Conservation (phyloP, 2,888 invertebrate genomes). For the Ctena decussata region DNA sequence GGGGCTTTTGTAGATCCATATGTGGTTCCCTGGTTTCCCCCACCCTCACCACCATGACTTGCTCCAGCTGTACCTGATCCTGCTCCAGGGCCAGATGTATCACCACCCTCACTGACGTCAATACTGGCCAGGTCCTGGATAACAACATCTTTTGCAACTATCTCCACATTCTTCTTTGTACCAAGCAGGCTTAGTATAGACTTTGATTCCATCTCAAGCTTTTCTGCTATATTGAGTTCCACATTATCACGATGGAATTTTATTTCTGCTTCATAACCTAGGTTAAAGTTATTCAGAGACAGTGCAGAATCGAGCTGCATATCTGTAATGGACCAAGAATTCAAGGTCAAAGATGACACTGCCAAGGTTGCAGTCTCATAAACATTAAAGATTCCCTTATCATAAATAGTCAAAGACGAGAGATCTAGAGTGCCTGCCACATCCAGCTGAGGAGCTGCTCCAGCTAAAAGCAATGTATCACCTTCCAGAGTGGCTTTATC, state of each 20-base stretch:
- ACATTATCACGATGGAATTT: neutral
- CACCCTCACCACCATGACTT: conserved; percentile 77
- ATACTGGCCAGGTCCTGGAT: conserved; percentile 55
- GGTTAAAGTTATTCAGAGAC: conserved; percentile 3
- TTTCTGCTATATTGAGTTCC: neutral
- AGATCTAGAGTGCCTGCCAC: conserved; percentile 61
- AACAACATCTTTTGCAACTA: conserved; percentile 31
- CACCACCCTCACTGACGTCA: conserved; percentile 54
- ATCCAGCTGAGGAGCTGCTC: conserved; percentile 50
- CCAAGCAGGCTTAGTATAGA: conserved; percentile 29
- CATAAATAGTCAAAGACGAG: conserved; percentile 52
- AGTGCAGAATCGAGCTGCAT: neutral
- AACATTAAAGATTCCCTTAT: conserved; percentile 54
- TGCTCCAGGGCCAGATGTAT: conserved; percentile 49
- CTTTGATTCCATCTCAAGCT: conserved; percentile 49
- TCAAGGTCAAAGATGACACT: conserved; percentile 38
- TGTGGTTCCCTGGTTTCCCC: conserved; percentile 44
- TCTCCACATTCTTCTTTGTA: conserved; percentile 19
- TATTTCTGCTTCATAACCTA: conserved; percentile 5
- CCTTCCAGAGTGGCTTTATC: conserved; percentile 25
- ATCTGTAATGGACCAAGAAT: conserved; percentile 50
- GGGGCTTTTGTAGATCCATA: conserved; percentile 68
- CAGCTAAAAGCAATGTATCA: conserved; percentile 56
- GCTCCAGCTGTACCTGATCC: conserved; percentile 57
- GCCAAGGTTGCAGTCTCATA: conserved; percentile 47